Conservation (phyloP, 2,113 vertebrate species). For the Pomatostomus ruficeps region DNA sequence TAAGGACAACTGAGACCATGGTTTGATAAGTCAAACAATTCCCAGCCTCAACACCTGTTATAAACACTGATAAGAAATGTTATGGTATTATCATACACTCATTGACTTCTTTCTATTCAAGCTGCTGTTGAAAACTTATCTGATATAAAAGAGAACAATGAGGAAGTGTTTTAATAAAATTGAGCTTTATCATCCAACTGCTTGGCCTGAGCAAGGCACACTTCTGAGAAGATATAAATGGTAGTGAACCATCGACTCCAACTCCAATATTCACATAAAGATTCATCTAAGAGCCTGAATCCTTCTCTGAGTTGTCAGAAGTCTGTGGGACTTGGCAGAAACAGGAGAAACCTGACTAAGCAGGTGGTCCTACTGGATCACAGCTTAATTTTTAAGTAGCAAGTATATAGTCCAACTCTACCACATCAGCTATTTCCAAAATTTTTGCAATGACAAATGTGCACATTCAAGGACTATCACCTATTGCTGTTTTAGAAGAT, state of each 20-base stretch:
- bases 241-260: neutral
- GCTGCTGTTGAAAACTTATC: neutral
- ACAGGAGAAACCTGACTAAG: neutral
- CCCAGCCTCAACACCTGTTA: neutral
- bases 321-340: neutral
- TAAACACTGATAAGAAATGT: neutral
- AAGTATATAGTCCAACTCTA: neutral
- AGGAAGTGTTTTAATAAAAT: slow-evolving; percentile 8
- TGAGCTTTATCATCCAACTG: neutral
- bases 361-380: neutral
- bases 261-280: neutral
- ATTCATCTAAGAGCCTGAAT: neutral
- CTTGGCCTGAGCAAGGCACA: neutral
- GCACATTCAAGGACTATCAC: neutral
- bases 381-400: neutral
- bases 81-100: neutral
- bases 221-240: neutral
- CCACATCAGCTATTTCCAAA: neutral
- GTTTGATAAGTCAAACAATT: neutral
- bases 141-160: neutral
- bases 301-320: neutral
- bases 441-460: neutral
- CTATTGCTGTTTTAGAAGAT: neutral
- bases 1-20: neutral
- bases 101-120: neutral